Base-by-base conservation (phyloP, 2,888 invertebrate species). In the Crematogaster levior region DNA sequence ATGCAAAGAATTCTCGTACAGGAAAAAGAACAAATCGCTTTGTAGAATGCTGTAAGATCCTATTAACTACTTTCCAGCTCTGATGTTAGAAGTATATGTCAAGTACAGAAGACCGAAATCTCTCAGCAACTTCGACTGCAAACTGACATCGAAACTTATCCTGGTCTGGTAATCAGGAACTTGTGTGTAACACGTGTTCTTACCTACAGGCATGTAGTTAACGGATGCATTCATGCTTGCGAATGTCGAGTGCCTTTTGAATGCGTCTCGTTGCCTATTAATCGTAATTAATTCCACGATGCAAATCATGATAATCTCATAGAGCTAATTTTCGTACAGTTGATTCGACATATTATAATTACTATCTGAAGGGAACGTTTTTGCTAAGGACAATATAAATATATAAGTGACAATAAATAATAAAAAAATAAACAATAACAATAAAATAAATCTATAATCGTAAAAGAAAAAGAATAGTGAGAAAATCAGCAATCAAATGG, bases 201-300 rank as follows among this genome's bases (percentile, higher is more conserved):
- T 60, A 58, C 66, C 82, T 73, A 53, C 74, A 86, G 74, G 61
- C 84, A 48, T 56, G 60, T 84, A 85, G 85, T 87, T 87, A 81
- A 81, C 74, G 68, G 85, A 85, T 74, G 81, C 74, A 72, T 70
- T 61, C 66, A 27, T 53, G 65, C 75, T 53, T 56, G 34, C 51
- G 51, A 48, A 75, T 63, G 63, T 66, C 12, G 40, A 66, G 56
- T 56, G 21, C 68, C 66, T 68, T 77, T 68, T 56, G 56, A 68
- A 68, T 68, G 24, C 6, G 21, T 43, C 43, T 68, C 70, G 43
- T n/a, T 56, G 68, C 21, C 68, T 43, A 77, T 68, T 77, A 77
- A 77, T 18, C 6, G 18, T 65, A 65, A n/a, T 77, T 56, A 68
- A 77, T 56, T 6, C 21, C 43, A 12, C 4, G 21, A 56, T 58